phyloP scores from a whole-genome alignment of 2,113 vertebrate species.

The Calyptomena viridis region DNA sequence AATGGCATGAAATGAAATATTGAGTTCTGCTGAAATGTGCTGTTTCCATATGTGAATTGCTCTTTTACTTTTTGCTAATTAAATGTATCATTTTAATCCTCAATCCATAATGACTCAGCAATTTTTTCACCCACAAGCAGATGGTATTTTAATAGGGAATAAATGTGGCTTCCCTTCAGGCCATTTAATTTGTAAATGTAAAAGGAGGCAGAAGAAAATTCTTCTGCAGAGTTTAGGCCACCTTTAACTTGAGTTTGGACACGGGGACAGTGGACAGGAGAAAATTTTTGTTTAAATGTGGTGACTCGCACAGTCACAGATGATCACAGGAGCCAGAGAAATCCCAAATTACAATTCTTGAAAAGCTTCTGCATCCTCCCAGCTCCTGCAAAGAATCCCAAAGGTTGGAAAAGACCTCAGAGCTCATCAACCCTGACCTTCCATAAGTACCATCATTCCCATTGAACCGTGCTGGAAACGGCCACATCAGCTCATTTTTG shows the following conservation, averaged over 20 bases:
- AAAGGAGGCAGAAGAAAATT: background rate
- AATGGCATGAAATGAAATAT: background rate
- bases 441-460: background rate
- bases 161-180: background rate
- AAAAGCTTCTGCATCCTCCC: background rate
- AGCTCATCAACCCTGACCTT: background rate
- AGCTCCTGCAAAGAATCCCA: background rate
- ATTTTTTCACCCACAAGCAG: background rate
- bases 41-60: background rate
- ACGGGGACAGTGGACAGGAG: background rate
- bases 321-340: too few relatives aligned
- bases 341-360: background rate
- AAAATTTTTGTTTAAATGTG: background rate
- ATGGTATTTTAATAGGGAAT: background rate
- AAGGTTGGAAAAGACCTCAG: background rate
- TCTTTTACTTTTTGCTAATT: constrained; percentile 21
- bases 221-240: background rate
- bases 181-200: background rate
- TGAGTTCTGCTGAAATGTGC: background rate
- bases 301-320: background rate
- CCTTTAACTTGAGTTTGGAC: background rate
- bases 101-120: background rate
- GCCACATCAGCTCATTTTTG: background rate
- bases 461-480: background rate
- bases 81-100: background rate